Evolutionary conservation across 53 echinoderm and acorn worm genomes (phyloP).

Genomic region (Hippasteria phrygiana): DNA sequence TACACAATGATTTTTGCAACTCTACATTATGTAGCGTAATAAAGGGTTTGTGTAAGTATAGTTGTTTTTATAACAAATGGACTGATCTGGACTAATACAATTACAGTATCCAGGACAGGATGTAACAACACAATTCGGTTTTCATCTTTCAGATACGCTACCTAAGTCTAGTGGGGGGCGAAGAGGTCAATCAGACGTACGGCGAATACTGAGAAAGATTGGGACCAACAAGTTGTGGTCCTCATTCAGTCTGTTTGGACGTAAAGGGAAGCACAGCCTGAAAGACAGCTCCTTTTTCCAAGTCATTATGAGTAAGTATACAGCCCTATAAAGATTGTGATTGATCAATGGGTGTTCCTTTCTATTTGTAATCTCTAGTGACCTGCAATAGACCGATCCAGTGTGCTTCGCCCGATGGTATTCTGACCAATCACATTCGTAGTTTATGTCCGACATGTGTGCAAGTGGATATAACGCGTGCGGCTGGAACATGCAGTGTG

Average conservation of each 20-base stretch:
- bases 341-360: too few species aligned
- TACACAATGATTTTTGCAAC: too few species aligned
- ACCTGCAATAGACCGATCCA: too few species aligned
- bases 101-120: too few species aligned
- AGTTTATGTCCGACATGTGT: too few species aligned
- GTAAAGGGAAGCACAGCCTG: conserved; percentile 51
- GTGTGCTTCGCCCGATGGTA: too few species aligned
- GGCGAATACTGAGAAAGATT: conserved; percentile 35
- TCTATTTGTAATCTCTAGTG: too few species aligned
- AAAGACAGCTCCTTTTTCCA: conserved; percentile 15
- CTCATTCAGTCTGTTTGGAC: conserved; percentile 48
- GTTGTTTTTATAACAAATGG: background rate
- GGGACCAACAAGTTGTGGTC: conserved; percentile 63
- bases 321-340: too few species aligned
- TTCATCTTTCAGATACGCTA: conserved; percentile 45
- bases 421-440: too few species aligned
- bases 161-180: conserved; percentile 52
- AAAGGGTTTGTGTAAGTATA: background rate
- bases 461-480: too few species aligned
- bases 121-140: background rate
- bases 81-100: background rate
- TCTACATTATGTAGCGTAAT: too few species aligned
- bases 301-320: conserved; percentile 61
- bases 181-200: conserved; percentile 21
- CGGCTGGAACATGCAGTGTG: too few species aligned